A percentile compares a stretch with the other conserved stretches of the same genome.
Conservation (phyloP, 2,888 invertebrate species). For the Bimastos eiseni region DNA sequence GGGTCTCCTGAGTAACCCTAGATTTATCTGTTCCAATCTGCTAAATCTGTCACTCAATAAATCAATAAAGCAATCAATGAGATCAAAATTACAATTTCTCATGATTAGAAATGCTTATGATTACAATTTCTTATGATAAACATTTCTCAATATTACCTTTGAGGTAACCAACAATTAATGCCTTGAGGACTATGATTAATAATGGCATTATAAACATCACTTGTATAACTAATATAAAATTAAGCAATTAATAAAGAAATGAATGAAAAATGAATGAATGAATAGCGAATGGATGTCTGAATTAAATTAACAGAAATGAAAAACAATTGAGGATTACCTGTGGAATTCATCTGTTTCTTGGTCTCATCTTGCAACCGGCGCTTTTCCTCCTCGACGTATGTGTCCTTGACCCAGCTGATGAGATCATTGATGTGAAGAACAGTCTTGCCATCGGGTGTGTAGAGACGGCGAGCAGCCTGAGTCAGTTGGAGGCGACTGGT, state of each 20-base stretch:
- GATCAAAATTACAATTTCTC: too few species aligned
- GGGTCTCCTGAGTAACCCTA: too few species aligned
- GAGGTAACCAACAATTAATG: neutral
- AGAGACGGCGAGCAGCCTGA: constrained; percentile 56
- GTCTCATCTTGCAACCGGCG: constrained; percentile 36
- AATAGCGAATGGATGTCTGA: neutral
- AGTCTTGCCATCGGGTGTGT: constrained; percentile 56
- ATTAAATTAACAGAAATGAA: neutral
- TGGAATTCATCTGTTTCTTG: constrained; percentile 28
- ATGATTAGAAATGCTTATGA: too few species aligned
- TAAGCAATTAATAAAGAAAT: neutral
- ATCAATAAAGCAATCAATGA: too few species aligned
- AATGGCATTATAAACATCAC: neutral
- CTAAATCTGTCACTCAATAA: too few species aligned
- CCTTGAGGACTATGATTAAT: neutral
- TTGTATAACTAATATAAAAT: neutral
- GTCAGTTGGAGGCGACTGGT: constrained; percentile 54
- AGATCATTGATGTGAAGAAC: constrained; percentile 59
- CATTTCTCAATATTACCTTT: neutral
- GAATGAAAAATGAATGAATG: neutral
- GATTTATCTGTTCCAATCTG: too few species aligned
- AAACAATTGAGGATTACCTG: neutral
- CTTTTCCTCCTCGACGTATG: constrained; percentile 40
- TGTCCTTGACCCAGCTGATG: constrained; percentile 50
- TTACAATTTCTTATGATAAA: too few species aligned